These are phyloP conservation scores for Neopipo cinnamomea DNA, from an alignment of 2,113 vertebrate species.

Conservation along the genomic window DNA sequence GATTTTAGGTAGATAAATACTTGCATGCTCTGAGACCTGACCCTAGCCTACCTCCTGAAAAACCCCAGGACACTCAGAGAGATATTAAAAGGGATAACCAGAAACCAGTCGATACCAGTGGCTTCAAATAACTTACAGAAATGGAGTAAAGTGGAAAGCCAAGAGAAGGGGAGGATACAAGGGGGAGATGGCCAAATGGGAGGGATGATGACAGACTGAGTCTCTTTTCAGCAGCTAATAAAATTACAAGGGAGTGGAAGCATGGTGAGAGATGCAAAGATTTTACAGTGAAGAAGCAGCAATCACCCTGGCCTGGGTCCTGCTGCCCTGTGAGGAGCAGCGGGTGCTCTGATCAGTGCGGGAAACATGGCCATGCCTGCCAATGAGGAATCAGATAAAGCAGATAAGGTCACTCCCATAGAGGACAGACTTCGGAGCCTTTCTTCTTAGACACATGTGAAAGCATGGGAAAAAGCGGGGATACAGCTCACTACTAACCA, in stretches of 20 bases:
- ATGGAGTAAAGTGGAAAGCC: neutral
- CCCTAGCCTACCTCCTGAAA: neutral
- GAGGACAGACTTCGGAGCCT: neutral
- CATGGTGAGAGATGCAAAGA: neutral
- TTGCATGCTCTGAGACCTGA: neutral
- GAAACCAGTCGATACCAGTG: neutral
- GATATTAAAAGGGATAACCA: neutral
- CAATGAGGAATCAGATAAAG: neutral
- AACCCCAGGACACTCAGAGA: accelerated
- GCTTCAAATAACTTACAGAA: neutral
- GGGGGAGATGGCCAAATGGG: neutral
- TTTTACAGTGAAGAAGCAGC: neutral
- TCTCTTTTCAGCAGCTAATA: neutral
- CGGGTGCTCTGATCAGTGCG: neutral
- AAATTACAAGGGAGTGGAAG: neutral
- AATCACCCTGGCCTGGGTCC: neutral
- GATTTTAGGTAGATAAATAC: neutral
- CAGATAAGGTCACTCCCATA: constrained; percentile 8
- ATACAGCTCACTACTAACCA: neutral
- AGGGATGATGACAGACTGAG: neutral
- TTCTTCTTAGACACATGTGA: neutral
- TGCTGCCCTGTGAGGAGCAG: neutral
- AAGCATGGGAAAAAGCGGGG: neutral
- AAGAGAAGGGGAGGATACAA: neutral
- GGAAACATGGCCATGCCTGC: neutral